Base-by-base conservation (phyloP, 2,888 invertebrate species). In the Sisyra terminalis region DNA sequence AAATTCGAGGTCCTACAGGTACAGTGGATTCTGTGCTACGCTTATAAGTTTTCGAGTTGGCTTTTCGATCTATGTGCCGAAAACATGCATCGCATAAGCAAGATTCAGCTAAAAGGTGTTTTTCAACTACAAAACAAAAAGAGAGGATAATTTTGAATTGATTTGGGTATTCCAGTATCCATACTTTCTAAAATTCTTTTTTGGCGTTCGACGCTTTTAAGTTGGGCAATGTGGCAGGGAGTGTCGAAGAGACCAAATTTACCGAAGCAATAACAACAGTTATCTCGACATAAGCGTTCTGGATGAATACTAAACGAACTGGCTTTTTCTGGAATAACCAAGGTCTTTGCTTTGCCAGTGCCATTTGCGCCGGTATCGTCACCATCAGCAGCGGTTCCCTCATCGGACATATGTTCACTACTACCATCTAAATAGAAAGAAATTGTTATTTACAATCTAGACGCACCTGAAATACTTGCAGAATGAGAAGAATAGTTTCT, bases 51-150 rank as follows among this genome's bases (percentile, higher is more conserved):
- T 78, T 75, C 43, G 73, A 75, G 63, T 79, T 80, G 40, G 84
- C 82, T 50, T 84, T 82, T 40, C 86, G 70, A 61, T 87, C 86
- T 41, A 88, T 82, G 56, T 85, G 84, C 0, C 87, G 73, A 60
- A 84, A 87, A 56, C 88, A 88, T 8, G 87, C 86, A 60, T 87
- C 86, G 59, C 88, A 88, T 14, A 88, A 67, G 51, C 88, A 88
- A 41, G 85, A 86, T 60, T 87, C 86, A 47, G 79, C 75, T 0
- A 83, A 83, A 43, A 87, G 64, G 56, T 86, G 84, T 59, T 81
- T 80, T 55, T 86, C 87, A 51, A 78, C 80, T 81, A n/a, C n/a
- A n/a, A n/a, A n/a, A n/a, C n/a, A n/a, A n/a, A 34, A 34, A 34
- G 11, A 7, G 14, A 40, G 8, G 3, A 29, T 39, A 39, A 6